Conservation (phyloP, 2,113 vertebrate genomes). For the Pelmatolapia mariae region DNA sequence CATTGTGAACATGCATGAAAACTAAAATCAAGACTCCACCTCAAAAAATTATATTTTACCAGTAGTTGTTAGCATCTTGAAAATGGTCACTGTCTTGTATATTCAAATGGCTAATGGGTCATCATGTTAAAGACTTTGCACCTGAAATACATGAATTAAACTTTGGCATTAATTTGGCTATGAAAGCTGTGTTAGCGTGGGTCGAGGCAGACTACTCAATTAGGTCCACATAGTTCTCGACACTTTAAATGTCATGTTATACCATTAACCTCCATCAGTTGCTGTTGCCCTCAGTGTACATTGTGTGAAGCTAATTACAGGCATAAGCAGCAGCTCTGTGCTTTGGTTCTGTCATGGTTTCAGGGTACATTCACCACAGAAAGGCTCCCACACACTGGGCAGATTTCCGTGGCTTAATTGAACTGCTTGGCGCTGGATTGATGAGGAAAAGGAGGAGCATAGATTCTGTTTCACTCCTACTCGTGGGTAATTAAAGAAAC, state of each 20-base stretch:
- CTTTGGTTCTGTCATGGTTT: neutral
- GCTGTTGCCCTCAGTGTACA: slow-evolving; percentile 21
- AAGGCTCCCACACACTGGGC: neutral
- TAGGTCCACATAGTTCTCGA: neutral
- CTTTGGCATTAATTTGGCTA: neutral
- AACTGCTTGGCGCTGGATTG: neutral
- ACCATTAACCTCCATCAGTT: slow-evolving; percentile 52
- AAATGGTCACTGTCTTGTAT: neutral
- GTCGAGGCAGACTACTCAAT: neutral
- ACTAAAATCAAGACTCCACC: neutral
- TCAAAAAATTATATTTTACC: neutral
- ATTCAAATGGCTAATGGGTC: neutral
- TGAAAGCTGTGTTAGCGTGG: neutral
- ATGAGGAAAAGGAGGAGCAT: neutral
- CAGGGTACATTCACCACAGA: neutral
- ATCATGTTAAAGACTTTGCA: neutral
- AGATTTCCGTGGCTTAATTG: slow-evolving; percentile 29
- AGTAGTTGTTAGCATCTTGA: neutral
- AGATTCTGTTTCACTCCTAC: neutral
- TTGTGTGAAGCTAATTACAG: slow-evolving; percentile 52
- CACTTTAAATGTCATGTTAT: slow-evolving; percentile 6
- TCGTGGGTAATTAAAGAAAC: neutral
- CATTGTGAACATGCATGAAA: neutral
- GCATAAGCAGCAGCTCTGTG: neutral
- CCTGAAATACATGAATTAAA: fast-evolving